Evolutionary conservation across 2,888 invertebrate genomes (phyloP), one percentile per base, ranked within the genome.

Genomic region (Meghimatium bilineatum): DNA sequence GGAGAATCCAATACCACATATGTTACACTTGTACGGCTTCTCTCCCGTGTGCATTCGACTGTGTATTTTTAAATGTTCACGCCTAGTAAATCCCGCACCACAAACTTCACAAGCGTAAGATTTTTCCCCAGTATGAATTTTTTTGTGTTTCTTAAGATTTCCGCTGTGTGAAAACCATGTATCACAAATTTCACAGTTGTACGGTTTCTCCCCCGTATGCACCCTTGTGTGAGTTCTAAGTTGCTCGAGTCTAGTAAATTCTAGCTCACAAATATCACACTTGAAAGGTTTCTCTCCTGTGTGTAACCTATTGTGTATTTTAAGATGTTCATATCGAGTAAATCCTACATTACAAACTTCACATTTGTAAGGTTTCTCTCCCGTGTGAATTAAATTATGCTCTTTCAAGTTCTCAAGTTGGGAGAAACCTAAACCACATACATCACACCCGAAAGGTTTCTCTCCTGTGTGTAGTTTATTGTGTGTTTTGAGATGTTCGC

Each of bases 331-430:
- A 69, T 8, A 3, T 38, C 17, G 69, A 69, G 69, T 23, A 69
- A 69, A 69, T 8, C 20, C 34, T 69, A 20, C 38, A 36, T 29
- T 38, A 69, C 69, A 69, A 26, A 23, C 17, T 38, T 69, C 69
- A 69, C 69, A 69, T 23, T 69, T 69, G 69, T 36, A 69, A 36
- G 69, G 69, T 26, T 36, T 69, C 69, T 69, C 69, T 36, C 36
- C 26, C 5, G 67, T 63, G n/a, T 63, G n/a, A 8, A n/a, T 10
- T 63, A 26, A 10, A 10, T 12, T 69, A 38, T 69, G 36, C 29
- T 20, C 26, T 23, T 36, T 36, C 23, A 69, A 14, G 14, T 36
- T 3, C 12, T 36, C 20, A 36, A 23, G 20, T 26, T 23, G 36
- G 8, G 69, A 3, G 38, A 69, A 36, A 1, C 23, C 34, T 26